A percentile compares a stretch with the other conserved stretches of the same genome.
Evolutionary conservation across 2,113 vertebrate species (phyloP).

Genomic region (Dunckerocampus dactyliophorus): DNA sequence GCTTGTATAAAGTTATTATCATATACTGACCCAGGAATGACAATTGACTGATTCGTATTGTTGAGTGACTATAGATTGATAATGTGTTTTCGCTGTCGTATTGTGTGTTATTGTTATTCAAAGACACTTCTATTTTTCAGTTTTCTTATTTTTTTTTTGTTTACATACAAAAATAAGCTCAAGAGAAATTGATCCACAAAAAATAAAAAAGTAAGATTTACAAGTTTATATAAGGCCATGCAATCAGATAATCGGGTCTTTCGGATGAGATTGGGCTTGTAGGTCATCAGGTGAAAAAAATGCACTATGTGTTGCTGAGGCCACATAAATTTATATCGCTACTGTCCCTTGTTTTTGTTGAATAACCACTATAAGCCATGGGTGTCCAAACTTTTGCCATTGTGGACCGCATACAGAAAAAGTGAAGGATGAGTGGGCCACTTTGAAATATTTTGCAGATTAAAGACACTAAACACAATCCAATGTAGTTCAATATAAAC

Average conservation of each 20-base stretch:
- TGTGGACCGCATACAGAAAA: too few species aligned
- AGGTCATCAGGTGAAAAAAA: slow-evolving; percentile 58
- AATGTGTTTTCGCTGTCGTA: slow-evolving; percentile 50
- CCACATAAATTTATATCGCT: slow-evolving; percentile 58
- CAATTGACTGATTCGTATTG: slow-evolving; percentile 56
- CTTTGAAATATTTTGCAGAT: too few species aligned
- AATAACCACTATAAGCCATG: slow-evolving; percentile 53
- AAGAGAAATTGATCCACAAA: slow-evolving; percentile 55
- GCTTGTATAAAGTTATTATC: slow-evolving; percentile 59
- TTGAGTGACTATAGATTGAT: slow-evolving; percentile 58
- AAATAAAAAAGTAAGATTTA: slow-evolving; percentile 61
- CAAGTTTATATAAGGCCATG: slow-evolving; percentile 69
- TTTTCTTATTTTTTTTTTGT: slow-evolving; percentile 33
- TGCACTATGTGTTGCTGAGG: slow-evolving; percentile 67
- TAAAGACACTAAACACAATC: too few species aligned
- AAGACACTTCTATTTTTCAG: slow-evolving; percentile 46
- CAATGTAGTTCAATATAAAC: too few species aligned
- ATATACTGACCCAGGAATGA: slow-evolving; percentile 52
- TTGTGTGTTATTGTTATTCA: slow-evolving; percentile 58
- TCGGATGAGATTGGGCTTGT: slow-evolving; percentile 54
- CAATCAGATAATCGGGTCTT: slow-evolving; percentile 57
- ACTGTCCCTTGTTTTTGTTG: slow-evolving; percentile 59
- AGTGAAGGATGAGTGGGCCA: too few species aligned
- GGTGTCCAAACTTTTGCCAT: slow-evolving; percentile 23
- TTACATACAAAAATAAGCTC: slow-evolving; percentile 72